phyloP scores from a whole-genome alignment of 2,113 vertebrate species.

The Coracopsis vasa region DNA sequence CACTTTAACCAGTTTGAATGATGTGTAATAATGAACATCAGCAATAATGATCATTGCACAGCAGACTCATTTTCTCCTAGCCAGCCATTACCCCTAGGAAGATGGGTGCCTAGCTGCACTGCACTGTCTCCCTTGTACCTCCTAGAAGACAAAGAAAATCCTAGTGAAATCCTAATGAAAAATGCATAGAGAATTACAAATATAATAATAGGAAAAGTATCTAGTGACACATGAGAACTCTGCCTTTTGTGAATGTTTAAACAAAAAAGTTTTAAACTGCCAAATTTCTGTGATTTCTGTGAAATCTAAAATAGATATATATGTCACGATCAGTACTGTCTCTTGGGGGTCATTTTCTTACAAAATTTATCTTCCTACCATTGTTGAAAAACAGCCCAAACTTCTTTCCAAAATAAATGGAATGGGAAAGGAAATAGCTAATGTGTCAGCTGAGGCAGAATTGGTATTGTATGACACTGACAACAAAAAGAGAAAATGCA shows the following conservation, averaged over 20 bases:
- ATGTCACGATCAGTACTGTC: not conserved
- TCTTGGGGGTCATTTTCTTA: not conserved
- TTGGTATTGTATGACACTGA: not conserved
- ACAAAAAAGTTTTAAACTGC: not conserved
- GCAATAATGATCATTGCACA: not conserved
- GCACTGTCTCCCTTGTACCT: not conserved
- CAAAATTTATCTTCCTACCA: slow-evolving; percentile 13
- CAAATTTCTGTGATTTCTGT: not conserved
- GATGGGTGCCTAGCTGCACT: not conserved
- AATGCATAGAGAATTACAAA: not conserved
- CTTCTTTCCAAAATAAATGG: not conserved
- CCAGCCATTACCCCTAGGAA: not conserved
- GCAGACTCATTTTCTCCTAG: not conserved
- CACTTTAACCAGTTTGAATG: not conserved
- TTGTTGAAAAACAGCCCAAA: not conserved
- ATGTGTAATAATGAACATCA: not conserved
- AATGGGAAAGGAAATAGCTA: not conserved
- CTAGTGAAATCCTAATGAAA: not conserved
- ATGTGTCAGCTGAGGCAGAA: not conserved
- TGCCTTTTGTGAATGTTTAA: not conserved
- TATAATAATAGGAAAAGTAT: not conserved
- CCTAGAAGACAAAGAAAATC: not conserved
- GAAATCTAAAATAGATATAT: not conserved
- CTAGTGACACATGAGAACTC: not conserved
- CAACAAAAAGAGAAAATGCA: not conserved